A percentile compares a stretch with the other conserved stretches of the same genome.
phyloP scores from a whole-genome alignment of 2,797 vertebrate species.

The Orestias chungarensis region DNA sequence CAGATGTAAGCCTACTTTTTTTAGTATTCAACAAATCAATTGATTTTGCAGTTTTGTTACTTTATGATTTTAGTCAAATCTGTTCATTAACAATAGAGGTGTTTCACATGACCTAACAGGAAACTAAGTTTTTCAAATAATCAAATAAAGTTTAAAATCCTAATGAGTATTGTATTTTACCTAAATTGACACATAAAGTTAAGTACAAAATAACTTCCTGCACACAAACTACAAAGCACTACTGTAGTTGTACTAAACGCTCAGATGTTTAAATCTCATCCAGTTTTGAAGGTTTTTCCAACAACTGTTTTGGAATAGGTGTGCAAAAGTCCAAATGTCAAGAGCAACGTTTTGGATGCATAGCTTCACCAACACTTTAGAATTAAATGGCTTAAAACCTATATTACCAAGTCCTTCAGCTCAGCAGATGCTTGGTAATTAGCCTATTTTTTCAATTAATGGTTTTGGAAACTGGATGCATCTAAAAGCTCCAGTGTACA shows the following conservation, averaged over 20 bases:
- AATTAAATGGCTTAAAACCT: background rate
- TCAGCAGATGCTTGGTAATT: background rate
- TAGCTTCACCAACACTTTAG: too few relatives aligned
- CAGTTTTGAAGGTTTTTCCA: background rate
- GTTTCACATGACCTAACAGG: background rate
- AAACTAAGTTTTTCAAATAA: background rate
- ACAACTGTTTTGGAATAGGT: background rate
- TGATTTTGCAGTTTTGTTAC: background rate
- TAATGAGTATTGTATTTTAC: background rate
- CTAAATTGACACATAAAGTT: background rate
- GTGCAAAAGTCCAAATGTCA: background rate
- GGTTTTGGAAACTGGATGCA: background rate
- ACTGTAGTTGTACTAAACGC: too few relatives aligned
- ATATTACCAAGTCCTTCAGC: background rate
- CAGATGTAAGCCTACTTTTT: constrained; percentile 69
- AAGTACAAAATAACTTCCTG: background rate
- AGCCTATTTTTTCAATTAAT: background rate
- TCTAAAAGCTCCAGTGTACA: background rate
- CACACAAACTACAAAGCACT: too few relatives aligned
- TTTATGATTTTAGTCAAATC: background rate
- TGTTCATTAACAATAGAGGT: background rate
- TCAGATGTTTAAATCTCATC: background rate
- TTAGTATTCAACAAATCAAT: background rate
- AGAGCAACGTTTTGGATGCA: background rate
- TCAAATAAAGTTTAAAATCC: background rate